A percentile compares a stretch with the other conserved stretches of the same genome.
Evolutionary conservation across 2,888 invertebrate genomes (phyloP).

Genomic region (Amiota mariae): DNA sequence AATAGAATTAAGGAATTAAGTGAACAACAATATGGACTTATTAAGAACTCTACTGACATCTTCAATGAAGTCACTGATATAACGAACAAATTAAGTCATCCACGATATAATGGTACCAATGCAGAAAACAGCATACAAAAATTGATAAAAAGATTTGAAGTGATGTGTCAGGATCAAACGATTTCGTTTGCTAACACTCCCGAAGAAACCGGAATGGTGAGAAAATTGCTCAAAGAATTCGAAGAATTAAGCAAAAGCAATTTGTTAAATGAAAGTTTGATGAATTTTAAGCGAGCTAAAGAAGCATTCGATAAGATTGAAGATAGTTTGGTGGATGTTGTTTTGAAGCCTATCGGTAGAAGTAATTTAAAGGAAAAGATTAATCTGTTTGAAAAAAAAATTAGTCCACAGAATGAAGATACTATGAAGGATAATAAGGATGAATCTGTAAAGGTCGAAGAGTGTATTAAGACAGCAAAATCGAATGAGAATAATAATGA

Average conservation of each 20-base stretch:
- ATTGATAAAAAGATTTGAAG: conserved; percentile 4
- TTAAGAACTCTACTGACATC: not conserved
- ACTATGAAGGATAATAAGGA: too few relatives aligned
- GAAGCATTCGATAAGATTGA: not conserved
- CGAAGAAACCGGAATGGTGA: not conserved
- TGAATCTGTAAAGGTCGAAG: too few relatives aligned
- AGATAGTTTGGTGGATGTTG: not conserved
- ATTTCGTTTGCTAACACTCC: not conserved
- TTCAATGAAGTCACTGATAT: conserved; percentile 14
- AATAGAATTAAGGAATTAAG: not conserved
- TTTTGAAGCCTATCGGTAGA: not conserved
- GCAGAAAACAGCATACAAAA: not conserved
- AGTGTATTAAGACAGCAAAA: too few relatives aligned
- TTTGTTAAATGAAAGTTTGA: not conserved
- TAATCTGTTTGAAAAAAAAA: not conserved
- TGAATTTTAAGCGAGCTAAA: not conserved
- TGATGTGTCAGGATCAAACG: not conserved
- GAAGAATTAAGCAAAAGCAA: not conserved
- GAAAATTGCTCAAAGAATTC: not conserved
- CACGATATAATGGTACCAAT: not conserved
- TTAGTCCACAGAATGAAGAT: too few relatives aligned
- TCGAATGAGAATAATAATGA: too few relatives aligned
- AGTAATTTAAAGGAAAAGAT: not conserved
- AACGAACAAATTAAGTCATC: not conserved
- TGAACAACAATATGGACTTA: not conserved